Conservation (phyloP, 2,113 vertebrate genomes). For the Lipotes vexillifer region DNA sequence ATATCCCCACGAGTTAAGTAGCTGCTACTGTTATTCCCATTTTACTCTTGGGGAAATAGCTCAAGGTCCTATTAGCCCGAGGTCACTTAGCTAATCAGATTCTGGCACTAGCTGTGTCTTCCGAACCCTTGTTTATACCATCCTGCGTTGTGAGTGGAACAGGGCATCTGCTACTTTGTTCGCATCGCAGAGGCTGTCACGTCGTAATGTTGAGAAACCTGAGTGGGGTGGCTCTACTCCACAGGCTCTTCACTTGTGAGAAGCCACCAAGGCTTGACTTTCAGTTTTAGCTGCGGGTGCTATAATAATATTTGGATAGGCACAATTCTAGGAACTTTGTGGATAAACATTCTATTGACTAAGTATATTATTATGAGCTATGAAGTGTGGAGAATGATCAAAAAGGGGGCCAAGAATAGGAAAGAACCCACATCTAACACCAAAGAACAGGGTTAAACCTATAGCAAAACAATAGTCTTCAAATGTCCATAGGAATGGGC, state of each 20-base stretch:
- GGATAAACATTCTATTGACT: neutral
- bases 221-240: accelerated
- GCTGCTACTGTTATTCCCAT: neutral
- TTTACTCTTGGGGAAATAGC: neutral
- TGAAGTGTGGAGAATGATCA: neutral
- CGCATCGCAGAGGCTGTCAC: neutral
- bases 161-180: neutral
- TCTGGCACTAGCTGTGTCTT: neutral
- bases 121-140: neutral
- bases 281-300: neutral
- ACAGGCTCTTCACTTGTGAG: neutral
- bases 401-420: neutral
- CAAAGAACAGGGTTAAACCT: neutral
- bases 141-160: neutral
- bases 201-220: neutral
- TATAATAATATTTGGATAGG: neutral
- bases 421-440: neutral
- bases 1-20: neutral
- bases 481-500: neutral
- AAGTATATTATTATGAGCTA: neutral
- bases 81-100: neutral
- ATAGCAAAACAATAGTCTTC: neutral
- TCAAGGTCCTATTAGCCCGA: neutral
- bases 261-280: neutral
- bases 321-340: neutral